Evolutionary conservation across 2,797 vertebrate genomes (phyloP).

Genomic region (Pangasius sanitwongsei): DNA sequence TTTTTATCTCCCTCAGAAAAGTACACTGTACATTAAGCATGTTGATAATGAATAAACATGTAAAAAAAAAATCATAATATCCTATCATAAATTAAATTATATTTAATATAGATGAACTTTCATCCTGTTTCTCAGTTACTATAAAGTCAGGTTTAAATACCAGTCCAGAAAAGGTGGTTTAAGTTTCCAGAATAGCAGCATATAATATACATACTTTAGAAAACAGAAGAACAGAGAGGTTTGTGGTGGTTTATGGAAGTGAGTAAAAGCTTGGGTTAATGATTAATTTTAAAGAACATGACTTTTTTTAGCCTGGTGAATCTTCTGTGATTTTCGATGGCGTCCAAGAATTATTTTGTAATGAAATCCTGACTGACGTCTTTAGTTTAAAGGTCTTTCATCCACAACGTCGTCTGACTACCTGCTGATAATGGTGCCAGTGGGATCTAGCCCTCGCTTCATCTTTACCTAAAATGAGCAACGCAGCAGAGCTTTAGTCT

Average conservation of each 20-base stretch:
- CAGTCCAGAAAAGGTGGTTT: not conserved
- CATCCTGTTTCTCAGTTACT: not conserved
- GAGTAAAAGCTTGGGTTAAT: not conserved
- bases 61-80: no score
- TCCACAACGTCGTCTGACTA: not conserved
- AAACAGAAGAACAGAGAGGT: not conserved
- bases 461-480: not conserved
- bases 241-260: not conserved
- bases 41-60: no score
- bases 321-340: no score
- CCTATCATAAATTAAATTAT: no score
- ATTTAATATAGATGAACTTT: not conserved
- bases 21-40: no score
- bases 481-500: not conserved
- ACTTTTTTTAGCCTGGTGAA: not conserved
- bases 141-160: not conserved
- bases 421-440: not conserved
- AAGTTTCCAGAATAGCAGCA: not conserved
- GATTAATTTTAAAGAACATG: not conserved
- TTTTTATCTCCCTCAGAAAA: no score
- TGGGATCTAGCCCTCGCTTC: not conserved
- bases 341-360: not conserved
- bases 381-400: not conserved
- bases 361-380: not conserved
- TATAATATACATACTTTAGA: not conserved